These are phyloP conservation scores for Scytalopus superciliaris DNA, from an alignment of 2,113 vertebrate species.

Conservation along the genomic window DNA sequence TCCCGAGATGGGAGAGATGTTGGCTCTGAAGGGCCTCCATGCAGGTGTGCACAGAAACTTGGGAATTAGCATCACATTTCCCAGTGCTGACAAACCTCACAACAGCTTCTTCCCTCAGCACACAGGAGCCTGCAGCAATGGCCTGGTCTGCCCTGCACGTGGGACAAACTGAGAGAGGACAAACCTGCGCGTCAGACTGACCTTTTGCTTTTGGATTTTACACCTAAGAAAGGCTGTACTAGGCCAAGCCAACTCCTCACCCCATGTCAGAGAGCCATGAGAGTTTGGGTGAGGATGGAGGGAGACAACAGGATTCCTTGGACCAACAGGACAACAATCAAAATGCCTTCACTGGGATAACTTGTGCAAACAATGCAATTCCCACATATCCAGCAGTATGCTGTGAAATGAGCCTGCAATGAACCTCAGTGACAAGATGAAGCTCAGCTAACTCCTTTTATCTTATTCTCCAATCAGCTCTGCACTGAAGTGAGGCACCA, in stretches of 20 bases:
- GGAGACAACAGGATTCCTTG: background rate
- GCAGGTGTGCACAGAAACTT: background rate
- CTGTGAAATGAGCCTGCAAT: background rate
- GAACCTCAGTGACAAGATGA: too few species aligned
- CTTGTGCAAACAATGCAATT: background rate
- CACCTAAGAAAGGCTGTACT: background rate
- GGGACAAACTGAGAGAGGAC: background rate
- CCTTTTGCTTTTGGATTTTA: background rate
- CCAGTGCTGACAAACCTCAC: background rate
- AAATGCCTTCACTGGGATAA: background rate
- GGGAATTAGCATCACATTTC: background rate
- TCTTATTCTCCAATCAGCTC: background rate
- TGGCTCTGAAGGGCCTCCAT: background rate
- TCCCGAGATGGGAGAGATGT: background rate
- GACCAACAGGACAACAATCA: background rate
- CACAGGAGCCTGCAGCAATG: background rate
- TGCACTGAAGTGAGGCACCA: background rate
- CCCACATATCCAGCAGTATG: accelerated
- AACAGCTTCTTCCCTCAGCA: background rate
- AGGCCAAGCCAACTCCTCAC: background rate
- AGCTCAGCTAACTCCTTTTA: background rate
- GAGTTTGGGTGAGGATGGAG: background rate
- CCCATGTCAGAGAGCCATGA: background rate
- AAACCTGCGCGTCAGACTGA: background rate
- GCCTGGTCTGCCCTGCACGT: background rate